Base-by-base conservation (phyloP, 2,888 invertebrate genomes). In the Aphrophora alni region DNA sequence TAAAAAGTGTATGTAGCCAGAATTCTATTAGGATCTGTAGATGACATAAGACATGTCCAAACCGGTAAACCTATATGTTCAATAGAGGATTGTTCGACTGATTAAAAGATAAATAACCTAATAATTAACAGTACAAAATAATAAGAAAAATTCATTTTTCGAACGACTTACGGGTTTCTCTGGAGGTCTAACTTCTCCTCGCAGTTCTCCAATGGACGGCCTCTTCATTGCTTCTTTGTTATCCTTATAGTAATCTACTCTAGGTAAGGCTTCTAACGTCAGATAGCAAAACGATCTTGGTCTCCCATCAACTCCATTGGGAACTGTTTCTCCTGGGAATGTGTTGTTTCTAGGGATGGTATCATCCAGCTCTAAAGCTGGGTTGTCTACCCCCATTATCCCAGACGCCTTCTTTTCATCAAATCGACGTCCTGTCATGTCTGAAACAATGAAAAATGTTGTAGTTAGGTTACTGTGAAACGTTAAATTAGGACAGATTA, bases 181-280 rank as follows among this genome's bases (percentile, higher is more conserved):
- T 3, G n/a, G 21, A n/a, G 73, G 75, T n/a, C 75, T 78, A 14
- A 82, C 82, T 83, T 91, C 91, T 33, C 94, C 94, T 86, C 96
- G 96, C 71, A 97, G 89, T 86, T 96, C 95, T 25, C 96, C 95
- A 80, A 97, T 90, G 27, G 96, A 95, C 0, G 96, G 96, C 83
- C 97, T 91, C 87, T 95, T 95, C 77, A 93, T 88, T 0, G 94
- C 94, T 84, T 95, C 90, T 86, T 93, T 93, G 0, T 94, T 93
- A 87, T 93, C 93, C 86, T 95, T 91, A 87, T 97, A 97, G 87
- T 96, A 94, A 87, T 96, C 95, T 88, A 95, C 90, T 80, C 95
- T 90, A 0, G 96, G 96, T 51, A 96, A 87, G 0, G 94, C 93
- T 88, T 97, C 97, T 85, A 93, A 92, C 0, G 94, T 94, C 80